Base-by-base conservation (phyloP, 2,888 invertebrate species). In the Gymnosoma rotundatum region DNA sequence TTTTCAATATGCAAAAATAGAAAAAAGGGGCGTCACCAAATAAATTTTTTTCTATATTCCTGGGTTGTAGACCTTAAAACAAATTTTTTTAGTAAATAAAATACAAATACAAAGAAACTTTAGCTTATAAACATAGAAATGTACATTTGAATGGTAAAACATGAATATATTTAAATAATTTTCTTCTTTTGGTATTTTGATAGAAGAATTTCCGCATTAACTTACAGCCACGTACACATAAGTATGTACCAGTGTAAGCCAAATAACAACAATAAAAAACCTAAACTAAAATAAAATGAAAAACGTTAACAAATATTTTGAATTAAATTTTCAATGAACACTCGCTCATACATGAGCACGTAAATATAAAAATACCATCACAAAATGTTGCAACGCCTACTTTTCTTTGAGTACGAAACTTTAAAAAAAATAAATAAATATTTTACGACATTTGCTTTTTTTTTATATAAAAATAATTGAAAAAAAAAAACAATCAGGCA, bases 271-370 rank as follows among this genome's bases (percentile, higher is more conserved):
- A 48, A 38, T 32, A 50, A 32, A 38, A 63, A 61, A 69, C 14
- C 42, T 16, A 18, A 58, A 21, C 32, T 38, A n/a, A 63, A 67
- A 67, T 12, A 32, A 66, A 66, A 60, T 20, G 21, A 73, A 72
- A 79, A 84, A 84, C 84, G 64, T 78, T 78, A 70, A 81, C 42
- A 73, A 84, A 78, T 58, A 74, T 64, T 81, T 85, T 78, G 69
- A 82, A 83, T 87, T 83, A 83, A 86, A 86, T 83, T 72, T 86
- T 82, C 85, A 85, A 85, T 83, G 8, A 32, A 32, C 32, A 6
- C 32, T 32, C 7, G 6, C 42, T 67, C 16, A 48, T 67, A 61
- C 67, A 25, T 38, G 42, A 50, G 67, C 60, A 54, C 73, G 74
- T 85, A 86, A 83, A 83, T 60, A 78, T 61, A 54, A 70, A 82